Base-by-base conservation (phyloP, 2,113 vertebrate species). In the Zonotrichia leucophrys region DNA sequence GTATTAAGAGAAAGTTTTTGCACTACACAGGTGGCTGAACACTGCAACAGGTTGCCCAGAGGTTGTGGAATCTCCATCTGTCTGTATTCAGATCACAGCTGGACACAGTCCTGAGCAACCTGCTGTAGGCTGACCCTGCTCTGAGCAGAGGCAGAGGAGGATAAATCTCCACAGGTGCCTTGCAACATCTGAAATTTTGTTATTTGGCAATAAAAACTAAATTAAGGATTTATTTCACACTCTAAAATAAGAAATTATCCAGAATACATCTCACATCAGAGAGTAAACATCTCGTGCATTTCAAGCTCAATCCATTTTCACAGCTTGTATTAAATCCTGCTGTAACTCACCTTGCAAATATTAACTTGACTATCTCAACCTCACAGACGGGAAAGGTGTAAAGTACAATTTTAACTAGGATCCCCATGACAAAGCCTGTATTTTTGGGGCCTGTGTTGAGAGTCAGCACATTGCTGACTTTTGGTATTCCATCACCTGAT, bases 301-400 rank as follows among this genome's bases (percentile, higher is more conserved):
- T 74, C 56, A 46, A 83, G 75, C 55, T 83, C 60, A 83, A 85
- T 64, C 75, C 72, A 20, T 74, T 95, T 92, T 83, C 90, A 82
- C 85, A 90, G 90, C 22, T 62, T 27, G 5, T 12, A 78, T 68
- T 63, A 95, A 96, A 92, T 41, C 68, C 75, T 49, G 19, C 52
- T 15, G 10, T 8, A 53, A 37, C 89, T 80, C 67, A 73, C 62
- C 77, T 72, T 58, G 78, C 56, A 85, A 44, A 62, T 66, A 87
- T 37, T 87, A 76, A 87, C 74, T 62, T 47, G 53, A 42, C 62
- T 92, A 83, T 80, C 87, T 88, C 76, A n/a, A 47, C 46, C 92
- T 78, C 68, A 50, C 83, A 93, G 88, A 89, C 75, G 81, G 31
- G 18, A 53, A 50, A 35, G 42, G 24, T 30, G 21, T 35, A 31